Evolutionary conservation across 1,140 invertebrate genomes (phyloP).

Genomic region (Brachionus plicatilis): DNA sequence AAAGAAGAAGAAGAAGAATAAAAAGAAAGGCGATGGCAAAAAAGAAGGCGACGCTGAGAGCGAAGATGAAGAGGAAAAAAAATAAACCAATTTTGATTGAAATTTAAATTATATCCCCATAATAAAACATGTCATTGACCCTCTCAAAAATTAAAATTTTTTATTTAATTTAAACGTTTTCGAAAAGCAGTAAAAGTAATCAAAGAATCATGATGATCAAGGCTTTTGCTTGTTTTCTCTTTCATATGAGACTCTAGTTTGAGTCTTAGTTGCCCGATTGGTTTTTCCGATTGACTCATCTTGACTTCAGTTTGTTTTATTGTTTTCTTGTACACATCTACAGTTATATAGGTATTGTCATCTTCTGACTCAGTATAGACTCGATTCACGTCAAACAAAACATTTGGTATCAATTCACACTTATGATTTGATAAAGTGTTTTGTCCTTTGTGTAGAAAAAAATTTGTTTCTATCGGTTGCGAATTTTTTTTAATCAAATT

Average conservation of each 20-base stretch:
- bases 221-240: neutral
- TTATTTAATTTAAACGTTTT: neutral
- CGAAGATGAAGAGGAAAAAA: conserved; percentile 21
- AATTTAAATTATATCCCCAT: conserved; percentile 7
- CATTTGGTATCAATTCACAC: neutral
- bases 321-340: neutral
- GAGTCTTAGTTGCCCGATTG: neutral
- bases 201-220: neutral
- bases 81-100: conserved; percentile 2
- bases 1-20: conserved; percentile 23
- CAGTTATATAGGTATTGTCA: neutral
- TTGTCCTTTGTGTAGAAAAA: neutral
- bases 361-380: neutral
- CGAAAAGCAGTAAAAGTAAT: neutral
- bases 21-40: neutral
- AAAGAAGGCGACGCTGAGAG: conserved; percentile 6
- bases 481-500: neutral
- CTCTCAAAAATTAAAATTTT: neutral
- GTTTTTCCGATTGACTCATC: neutral
- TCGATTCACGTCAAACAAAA: conserved; percentile 5
- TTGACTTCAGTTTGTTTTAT: neutral
- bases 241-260: neutral
- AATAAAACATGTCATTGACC: neutral
- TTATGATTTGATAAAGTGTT: neutral
- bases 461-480: neutral